phyloP scores from a whole-genome alignment of 1,140 invertebrate species.

The Lucilia cuprina region DNA sequence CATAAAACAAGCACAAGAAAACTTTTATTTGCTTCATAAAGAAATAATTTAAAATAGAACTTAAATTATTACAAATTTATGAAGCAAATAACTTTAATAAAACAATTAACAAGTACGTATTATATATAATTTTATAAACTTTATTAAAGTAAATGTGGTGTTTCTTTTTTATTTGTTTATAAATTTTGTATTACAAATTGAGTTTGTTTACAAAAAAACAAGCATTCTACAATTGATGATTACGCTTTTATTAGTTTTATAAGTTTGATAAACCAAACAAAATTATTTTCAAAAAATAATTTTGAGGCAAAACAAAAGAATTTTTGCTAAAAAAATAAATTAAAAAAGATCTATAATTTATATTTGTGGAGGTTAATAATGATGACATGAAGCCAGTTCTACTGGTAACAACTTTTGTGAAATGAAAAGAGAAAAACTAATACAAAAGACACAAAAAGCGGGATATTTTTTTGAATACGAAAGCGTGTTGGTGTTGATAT shows the following conservation, averaged over 20 bases:
- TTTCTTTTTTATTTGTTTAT: background rate
- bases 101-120: background rate
- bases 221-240: background rate
- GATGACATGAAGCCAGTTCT: background rate
- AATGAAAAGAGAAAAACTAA: background rate
- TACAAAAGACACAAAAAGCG: background rate
- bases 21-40: no score
- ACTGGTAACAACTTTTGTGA: background rate
- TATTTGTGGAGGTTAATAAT: background rate
- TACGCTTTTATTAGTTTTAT: background rate
- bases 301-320: background rate
- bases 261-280: background rate
- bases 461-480: background rate
- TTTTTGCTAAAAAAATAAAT: background rate
- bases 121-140: background rate
- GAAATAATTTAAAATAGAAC: no score
- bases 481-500: background rate
- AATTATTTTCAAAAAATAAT: conserved; percentile 29
- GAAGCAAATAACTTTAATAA: background rate
- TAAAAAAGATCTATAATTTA: no score
- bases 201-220: background rate
- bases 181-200: background rate
- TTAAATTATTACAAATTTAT: no score
- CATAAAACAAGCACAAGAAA: no score
- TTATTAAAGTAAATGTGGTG: conserved; percentile 28